Base-by-base conservation (phyloP, 2,888 invertebrate genomes). In the Lycia hirtaria region DNA sequence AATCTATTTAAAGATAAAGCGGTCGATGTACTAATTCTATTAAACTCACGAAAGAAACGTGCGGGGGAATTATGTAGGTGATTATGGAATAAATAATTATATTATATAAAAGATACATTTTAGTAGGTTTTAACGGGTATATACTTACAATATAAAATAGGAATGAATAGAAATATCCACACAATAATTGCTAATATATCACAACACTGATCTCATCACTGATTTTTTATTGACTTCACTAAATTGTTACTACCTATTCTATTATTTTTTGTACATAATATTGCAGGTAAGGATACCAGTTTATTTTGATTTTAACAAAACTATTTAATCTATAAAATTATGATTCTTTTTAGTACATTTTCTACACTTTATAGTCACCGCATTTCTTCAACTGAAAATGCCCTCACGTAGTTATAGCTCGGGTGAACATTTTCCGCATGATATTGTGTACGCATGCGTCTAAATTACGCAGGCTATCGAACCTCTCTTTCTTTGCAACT, bases 381-480 rank as follows among this genome's bases (percentile, higher is more conserved):
- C 78, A 78, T 79, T 76, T 75, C 66, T 63, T 65, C 50, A 57
- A 47, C 55, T 51, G 61, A 35, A 35, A 55, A 50, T 45, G 57
- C 41, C 48, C 50, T 55, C 38, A 38, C 48, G 41, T 51, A 47
- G 26, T 50, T 56, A 61, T 61, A 63, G 49, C 59, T 10, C n/a
- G 40, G 57, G 51, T 47, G 55, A 55, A 56, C 58, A 22, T 64
- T 67, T 66, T 62, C 62, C 62, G 68, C 70, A 75, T 71, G 69
- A 69, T 68, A 60, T 62, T 40, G 53, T 56, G 57, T 59, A 69
- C 71, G 62, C 62, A 64, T 64, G 62, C 65, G 63, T 59, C 60
- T 52, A 41, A 62, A 61, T 72, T 75, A 32, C 71, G 60, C 62
- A 83, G 85, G 87, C 88, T 87, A 88, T 87, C 69, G 54, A 62